Conservation (phyloP, 2,113 vertebrate genomes). For the Typhlomys cinereus region DNA sequence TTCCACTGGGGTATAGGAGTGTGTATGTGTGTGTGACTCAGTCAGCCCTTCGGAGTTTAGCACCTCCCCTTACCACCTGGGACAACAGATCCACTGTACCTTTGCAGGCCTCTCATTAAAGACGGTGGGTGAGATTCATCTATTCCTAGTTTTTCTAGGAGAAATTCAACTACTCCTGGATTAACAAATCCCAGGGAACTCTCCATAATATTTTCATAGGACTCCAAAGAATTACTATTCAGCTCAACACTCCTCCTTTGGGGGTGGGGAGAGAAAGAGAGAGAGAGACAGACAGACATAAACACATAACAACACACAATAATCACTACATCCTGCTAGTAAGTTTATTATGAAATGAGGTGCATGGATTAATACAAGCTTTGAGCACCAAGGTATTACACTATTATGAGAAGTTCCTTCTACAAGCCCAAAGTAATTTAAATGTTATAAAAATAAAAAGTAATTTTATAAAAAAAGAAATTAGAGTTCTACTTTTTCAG, state of each 20-base stretch:
- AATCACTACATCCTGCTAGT: conserved; percentile 9
- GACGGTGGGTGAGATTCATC: conserved; percentile 95
- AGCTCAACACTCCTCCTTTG: conserved; percentile 89
- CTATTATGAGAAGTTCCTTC: neutral
- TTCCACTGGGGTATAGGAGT: neutral
- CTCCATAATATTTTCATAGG: conserved; percentile 91
- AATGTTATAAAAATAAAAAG: conserved; percentile 26
- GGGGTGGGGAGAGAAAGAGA: neutral
- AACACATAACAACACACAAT: neutral
- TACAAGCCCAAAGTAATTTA: conserved; percentile 35
- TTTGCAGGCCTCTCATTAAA: conserved; percentile 96
- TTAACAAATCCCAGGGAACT: conserved; percentile 94
- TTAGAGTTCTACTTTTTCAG: conserved; percentile 45
- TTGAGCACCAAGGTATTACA: neutral
- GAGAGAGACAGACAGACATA: neutral
- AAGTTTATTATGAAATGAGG: neutral
- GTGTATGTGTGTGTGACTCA: too few relatives aligned
- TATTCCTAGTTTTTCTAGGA: conserved; percentile 93
- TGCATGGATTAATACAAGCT: conserved; percentile 28
- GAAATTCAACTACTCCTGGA: conserved; percentile 94
- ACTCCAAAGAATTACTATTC: conserved; percentile 87
- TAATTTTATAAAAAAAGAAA: conserved; percentile 39
- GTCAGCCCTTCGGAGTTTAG: neutral
- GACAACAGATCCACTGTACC: conserved; percentile 84
- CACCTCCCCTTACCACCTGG: neutral